phyloP scores from a whole-genome alignment of 1,140 invertebrate species.

The Bombus impatiens region DNA sequence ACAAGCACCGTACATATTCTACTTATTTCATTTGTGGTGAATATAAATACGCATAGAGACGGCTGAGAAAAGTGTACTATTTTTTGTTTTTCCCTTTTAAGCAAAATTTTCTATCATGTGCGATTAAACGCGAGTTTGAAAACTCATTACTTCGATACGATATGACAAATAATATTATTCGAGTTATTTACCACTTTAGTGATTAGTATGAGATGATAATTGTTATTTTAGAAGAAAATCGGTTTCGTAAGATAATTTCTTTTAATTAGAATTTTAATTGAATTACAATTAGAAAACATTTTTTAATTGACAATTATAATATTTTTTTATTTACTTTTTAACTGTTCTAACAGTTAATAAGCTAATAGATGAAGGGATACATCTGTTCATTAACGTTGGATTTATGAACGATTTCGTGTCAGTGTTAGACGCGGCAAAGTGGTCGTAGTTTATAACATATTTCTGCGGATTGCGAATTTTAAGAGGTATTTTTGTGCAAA shows the following conservation, averaged over 20 bases:
- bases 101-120: too few relatives aligned
- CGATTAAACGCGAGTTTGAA: not conserved
- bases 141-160: not conserved
- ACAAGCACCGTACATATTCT: not conserved
- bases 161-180: not conserved
- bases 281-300: too few relatives aligned
- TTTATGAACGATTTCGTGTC: slow-evolving; percentile 4
- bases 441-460: slow-evolving; percentile 4
- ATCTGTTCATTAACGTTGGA: not conserved
- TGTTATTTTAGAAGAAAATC: too few relatives aligned
- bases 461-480: slow-evolving; percentile 19
- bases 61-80: not conserved
- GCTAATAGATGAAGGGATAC: too few relatives aligned
- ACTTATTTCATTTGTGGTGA: not conserved
- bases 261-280: too few relatives aligned
- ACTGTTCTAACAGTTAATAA: not conserved
- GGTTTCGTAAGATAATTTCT: too few relatives aligned
- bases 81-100: not conserved
- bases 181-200: too few relatives aligned
- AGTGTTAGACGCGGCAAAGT: not conserved
- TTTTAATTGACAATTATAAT: too few relatives aligned
- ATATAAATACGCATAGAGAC: too few relatives aligned
- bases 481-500: slow-evolving; percentile 33
- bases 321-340: not conserved
- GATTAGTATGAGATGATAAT: not conserved